Conservation (phyloP, 1,140 invertebrate species). For the Acromyrmex heyeri region DNA sequence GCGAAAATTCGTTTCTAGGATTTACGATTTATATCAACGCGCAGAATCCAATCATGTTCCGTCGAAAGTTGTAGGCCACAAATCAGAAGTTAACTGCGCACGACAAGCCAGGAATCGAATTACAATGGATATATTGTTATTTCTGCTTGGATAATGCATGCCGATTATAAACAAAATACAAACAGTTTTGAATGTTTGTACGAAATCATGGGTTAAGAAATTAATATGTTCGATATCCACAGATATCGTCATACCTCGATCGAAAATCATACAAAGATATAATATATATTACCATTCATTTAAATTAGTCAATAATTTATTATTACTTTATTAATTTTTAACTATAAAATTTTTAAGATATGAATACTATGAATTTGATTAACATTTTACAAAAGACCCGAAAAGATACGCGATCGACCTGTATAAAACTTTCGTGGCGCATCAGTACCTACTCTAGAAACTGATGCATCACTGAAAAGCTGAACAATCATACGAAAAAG, state of each 20-base stretch:
- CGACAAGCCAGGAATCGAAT: constrained; percentile 48
- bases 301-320: background rate
- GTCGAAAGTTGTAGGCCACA: constrained; percentile 59
- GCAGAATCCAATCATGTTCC: constrained; percentile 52
- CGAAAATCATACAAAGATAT: constrained; percentile 17
- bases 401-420: background rate
- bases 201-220: background rate
- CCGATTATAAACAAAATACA: background rate
- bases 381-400: constrained; percentile 1
- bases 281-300: background rate
- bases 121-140: constrained; percentile 26
- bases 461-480: background rate
- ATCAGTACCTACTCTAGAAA: background rate
- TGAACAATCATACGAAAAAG: constrained; percentile 40
- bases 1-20: constrained; percentile 48
- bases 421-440: constrained; percentile 7
- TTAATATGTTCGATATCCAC: background rate
- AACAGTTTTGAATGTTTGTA: constrained; percentile 1
- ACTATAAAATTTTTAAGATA: background rate
- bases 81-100: constrained; percentile 60
- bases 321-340: background rate
- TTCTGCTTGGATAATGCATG: background rate
- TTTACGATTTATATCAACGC: constrained; percentile 58
- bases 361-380: background rate
- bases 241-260: background rate